Base-by-base conservation (phyloP, 1,140 invertebrate species). In the Diploscapter pachys region DNA sequence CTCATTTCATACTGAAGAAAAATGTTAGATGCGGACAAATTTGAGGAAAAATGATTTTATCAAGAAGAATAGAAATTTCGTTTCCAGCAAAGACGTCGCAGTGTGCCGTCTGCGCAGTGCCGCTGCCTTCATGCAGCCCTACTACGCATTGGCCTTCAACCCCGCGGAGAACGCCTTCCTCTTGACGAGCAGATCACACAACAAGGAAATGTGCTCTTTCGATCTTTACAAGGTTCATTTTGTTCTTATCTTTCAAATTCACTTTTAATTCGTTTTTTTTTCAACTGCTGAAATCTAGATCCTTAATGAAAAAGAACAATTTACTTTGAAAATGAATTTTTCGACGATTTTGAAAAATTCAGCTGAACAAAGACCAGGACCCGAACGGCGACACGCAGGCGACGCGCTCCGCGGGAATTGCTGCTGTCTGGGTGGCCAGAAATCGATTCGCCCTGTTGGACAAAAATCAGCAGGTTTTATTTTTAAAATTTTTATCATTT, bases 361-460 rank as follows among this genome's bases (percentile, higher is more conserved):
- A 65, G 63, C 31, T 9, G 31, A 8, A 31, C 9, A 74, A 49
- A 8, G 64, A 74, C 50, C 53, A 56, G 8, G 73, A 74, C 63
- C 63, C 63, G 51, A 69, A 65, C 53, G n/a, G 52, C 50, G 73
- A 74, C 55, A 67, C 73, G 49, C 65, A 57, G 4, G 62, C 59
- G 31, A 56, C 62, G 8, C 59, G 95, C 31, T 92, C 93, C 2
- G 90, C 92, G 48, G 96, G 96, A 65, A 87, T 97, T 48, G 94
- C 93, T 5, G 95, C 95, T 11, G 90, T 99, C 57, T 99, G 97
- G 96, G 94, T 99, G 11, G 96, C 96, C 0, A 89, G 96, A 79
- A 99, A 99, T 87, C 88, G 96, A 71, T 99, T 99, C 88, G 97
- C 95, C n/a, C 95, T 98, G 9, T 88, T 99, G 3, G 83, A 85